These are phyloP conservation scores for Trachelipus rathkii DNA, from an alignment of 1,140 invertebrate genomes.

Conservation along the genomic window DNA sequence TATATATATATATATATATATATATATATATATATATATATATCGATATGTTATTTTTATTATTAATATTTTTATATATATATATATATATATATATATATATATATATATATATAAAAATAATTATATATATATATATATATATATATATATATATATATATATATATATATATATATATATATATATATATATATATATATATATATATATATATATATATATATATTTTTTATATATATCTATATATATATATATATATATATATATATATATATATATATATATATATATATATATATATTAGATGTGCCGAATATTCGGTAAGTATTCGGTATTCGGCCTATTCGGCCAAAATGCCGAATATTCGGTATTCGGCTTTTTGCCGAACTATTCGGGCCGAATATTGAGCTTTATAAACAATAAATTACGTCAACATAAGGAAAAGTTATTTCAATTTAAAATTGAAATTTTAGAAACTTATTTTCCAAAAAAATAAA, in stretches of 20 bases:
- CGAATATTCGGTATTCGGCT: too few relatives aligned
- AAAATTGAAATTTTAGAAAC: too few relatives aligned
- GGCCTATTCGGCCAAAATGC: too few relatives aligned
- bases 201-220: background rate
- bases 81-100: background rate
- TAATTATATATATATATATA: background rate
- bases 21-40: slow-evolving; percentile 6
- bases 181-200: background rate
- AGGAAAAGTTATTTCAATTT: too few relatives aligned
- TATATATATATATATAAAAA: background rate
- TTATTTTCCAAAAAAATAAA: too few relatives aligned
- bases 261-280: slow-evolving; percentile 6
- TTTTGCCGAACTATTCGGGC: too few relatives aligned
- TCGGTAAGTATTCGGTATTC: too few relatives aligned
- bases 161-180: slow-evolving; percentile 8
- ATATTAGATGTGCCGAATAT: too few relatives aligned
- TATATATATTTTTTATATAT: background rate
- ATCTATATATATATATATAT: slow-evolving; percentile 1
- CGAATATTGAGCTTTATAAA: too few relatives aligned
- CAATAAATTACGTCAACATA: too few relatives aligned
- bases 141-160: slow-evolving; percentile 6
- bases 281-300: slow-evolving; percentile 9
- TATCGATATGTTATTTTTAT: too few relatives aligned
- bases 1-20: slow-evolving; percentile 2
- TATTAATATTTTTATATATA: slow-evolving; percentile 1